Base-by-base conservation (phyloP, 2,888 invertebrate genomes). In the Serrognathus titanus region DNA sequence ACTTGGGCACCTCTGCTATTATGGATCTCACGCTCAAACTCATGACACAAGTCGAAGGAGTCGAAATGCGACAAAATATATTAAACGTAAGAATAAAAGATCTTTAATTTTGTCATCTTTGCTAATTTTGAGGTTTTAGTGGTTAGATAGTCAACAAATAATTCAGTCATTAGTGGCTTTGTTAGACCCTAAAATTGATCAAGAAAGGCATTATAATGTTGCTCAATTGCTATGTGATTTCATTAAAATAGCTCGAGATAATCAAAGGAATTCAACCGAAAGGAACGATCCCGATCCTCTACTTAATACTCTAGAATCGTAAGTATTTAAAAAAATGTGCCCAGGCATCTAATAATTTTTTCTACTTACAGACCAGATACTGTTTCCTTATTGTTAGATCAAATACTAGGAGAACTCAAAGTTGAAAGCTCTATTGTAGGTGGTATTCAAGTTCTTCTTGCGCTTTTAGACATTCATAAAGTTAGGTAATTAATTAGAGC, bases 1-100 rank as follows among this genome's bases (percentile, higher is more conserved):
- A 97, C 81, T 85, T 97, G 73, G 89, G 92, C 71, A 96, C 95
- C 48, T 96, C 96, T 20, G 95, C 96, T 69, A 90, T 97, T 71
- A 94, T 94, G 83, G 96, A 97, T 84, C 85, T 94, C 69, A 86
- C 94, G 75, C 82, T 88, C 71, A 90, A 92, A 79, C 86, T 92
- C 75, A 87, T 94, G 77, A 90, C 90, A 63, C 85, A 90, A 69
- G 88, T 95, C 53, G 90, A 90, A 75, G 89, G 87, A 61, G 82
- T 81, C 63, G 88, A 89, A 68, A 84, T 87, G 74, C 83, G 87
- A 69, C 83, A 83, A 72, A 87, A 85, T 78, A 83, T 90, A 71
- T 81, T 86, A 69, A 84, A 84, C 73, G 89, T 89, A 79, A 83
- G 81, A 75, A 40, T 38, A 13, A 24, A 11, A 49, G n/a, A n/a